Evolutionary conservation across 2,888 invertebrate genomes (phyloP), one percentile per base, ranked within the genome.

Genomic region (Sinotaia quadrata): DNA sequence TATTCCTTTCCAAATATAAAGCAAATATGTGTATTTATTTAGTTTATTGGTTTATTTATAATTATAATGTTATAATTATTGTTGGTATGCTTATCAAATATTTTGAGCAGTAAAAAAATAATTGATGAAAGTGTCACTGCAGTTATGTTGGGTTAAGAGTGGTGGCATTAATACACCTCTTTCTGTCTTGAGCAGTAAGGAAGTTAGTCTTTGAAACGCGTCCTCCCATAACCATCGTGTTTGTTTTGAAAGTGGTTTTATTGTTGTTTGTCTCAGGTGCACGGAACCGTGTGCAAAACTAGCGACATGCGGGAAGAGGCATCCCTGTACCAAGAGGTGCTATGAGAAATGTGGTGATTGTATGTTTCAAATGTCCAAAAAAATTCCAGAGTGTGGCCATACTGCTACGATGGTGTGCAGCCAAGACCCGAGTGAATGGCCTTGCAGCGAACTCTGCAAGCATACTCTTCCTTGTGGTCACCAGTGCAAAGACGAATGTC

Each of bases 351-450:
- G 41, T 18, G 41, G 41, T 12, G 18, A 15, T 10, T 41, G 41
- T 18, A 41, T 41, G 41, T 10, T 41, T 10, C 41, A 41, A 15
- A 15, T 41, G 41, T 10, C 8, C 10, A 41, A 41, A 15, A 41
- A 10, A 36, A 52, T 69, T 24, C 63, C 69, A 34, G 24, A 2
- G 21, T 69, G 69, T 58, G 69, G 63, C 10, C 69, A 69, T 58
- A 41, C 31, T 8, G 41, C 56, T 21, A 4, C 21, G 15, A 37
- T 69, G 1, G 31, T 51, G 15, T 69, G 69, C 58, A 24, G 21
- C 36, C 5, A 41, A 33, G 21, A 41, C n/a, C 24, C 59, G 1
- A 34, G 18, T n/a, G 44, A 63, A 29, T 44, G 56, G 27, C 21
- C 18, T 0, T 69, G 69, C 54, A 54, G 41, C 18, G n/a, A 58